phyloP scores from a whole-genome alignment of 37 sponge, comb jelly and placozoan genomes.

The Lycopodina hypogea region DNA sequence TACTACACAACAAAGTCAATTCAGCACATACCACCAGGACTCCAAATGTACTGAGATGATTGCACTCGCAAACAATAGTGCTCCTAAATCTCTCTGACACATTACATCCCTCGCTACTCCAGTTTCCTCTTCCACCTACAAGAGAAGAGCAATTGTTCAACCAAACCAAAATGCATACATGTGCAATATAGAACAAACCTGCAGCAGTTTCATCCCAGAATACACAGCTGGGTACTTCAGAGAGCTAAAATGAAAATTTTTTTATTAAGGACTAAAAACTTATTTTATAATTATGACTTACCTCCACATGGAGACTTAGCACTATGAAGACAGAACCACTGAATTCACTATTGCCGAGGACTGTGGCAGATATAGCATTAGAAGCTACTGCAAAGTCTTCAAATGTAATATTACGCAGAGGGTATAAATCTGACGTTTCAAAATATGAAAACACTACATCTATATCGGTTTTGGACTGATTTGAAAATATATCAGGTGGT shows the following conservation, averaged over 20 bases:
- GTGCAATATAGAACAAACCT: neutral
- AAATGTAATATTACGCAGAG: neutral
- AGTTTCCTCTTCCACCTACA: conserved; percentile 21
- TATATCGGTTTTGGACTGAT: neutral
- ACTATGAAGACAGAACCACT: conserved; percentile 5
- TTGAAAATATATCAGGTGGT: conserved; percentile 8
- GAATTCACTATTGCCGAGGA: neutral
- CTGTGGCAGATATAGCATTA: neutral
- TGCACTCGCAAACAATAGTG: conserved; percentile 16
- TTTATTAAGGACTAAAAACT: no score
- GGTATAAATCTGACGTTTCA: neutral
- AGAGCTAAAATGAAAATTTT: neutral
- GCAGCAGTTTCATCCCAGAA: conserved; percentile 24
- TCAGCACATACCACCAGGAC: conserved; percentile 27
- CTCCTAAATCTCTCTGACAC: neutral
- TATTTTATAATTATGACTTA: neutral
- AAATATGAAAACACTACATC: conserved; percentile 8
- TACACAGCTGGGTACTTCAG: conserved; percentile 11
- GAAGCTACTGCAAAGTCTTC: conserved; percentile 18
- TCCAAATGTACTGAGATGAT: conserved; percentile 43
- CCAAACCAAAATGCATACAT: neutral
- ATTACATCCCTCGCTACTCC: conserved; percentile 14
- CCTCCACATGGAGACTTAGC: neutral
- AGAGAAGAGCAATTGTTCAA: neutral
- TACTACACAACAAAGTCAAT: no score